Base-by-base conservation (phyloP, 2,888 invertebrate species). In the Diplolepis rosae region DNA sequence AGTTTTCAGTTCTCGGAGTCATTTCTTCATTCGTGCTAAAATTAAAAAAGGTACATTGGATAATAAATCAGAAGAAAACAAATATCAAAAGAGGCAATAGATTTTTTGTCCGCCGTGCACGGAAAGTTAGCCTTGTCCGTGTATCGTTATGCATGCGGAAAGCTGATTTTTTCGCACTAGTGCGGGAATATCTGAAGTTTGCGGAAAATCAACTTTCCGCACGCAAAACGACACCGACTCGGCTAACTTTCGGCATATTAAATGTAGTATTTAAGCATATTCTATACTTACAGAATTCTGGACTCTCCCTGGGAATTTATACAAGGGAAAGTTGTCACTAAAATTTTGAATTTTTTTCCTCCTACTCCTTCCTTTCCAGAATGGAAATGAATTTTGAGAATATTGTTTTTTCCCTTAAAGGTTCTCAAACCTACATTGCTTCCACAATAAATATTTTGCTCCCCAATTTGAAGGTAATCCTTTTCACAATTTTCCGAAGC, bases 381-480 rank as follows among this genome's bases (percentile, higher is more conserved):
- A 11, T 88, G 85, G 79, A 92, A 92, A 52, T 87, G 88, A 13
- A 92, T 72, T 6, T 86, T 85, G 15, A 92, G 81, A 1, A 87
- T 83, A 4, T 91, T 91, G 78, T 90, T 88, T 18, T 86, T 87
- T 0, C 90, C 89, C 15, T 84, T 84, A 79, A 91, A 92, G 30
- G 84, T 89, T 70, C 89, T 89, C 7, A 90, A 87, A 4, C 91
- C 91, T 68, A 84, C 82, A 32, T 89, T 86, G 54, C 81, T 89
- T 0, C 92, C 92, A 79, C 92, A 92, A 15, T 91, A 82, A 4
- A 90, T 85, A 75, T 91, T 88, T 45, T 85, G 83, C 69, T 90
- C 83, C 0, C 90, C 90, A 52, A 92, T 88, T 76, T 90, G 90
- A 54, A 92, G 79, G 70, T 90, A 89, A 82, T 92, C 92, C 48